phyloP scores from a whole-genome alignment of 2,888 invertebrate genomes.

The Brachylomia viminalis region DNA sequence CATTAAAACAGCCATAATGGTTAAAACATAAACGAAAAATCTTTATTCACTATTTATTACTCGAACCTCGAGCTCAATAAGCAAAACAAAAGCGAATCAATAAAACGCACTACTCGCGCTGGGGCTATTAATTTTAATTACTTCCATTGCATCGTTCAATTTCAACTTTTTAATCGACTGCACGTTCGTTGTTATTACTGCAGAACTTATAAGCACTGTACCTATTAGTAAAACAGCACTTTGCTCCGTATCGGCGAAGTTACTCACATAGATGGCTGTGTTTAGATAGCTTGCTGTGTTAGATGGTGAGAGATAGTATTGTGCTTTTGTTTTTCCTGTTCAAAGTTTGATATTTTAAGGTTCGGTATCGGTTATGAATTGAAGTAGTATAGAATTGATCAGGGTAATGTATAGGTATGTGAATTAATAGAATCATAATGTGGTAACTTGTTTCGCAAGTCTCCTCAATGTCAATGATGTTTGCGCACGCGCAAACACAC shows the following conservation, averaged over 20 bases:
- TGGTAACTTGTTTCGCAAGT: too few species aligned
- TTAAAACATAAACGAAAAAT: background rate
- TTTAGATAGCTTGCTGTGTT: constrained; percentile 15
- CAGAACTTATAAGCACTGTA: constrained; percentile 42
- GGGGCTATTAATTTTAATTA: constrained; percentile 67
- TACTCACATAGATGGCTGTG: background rate
- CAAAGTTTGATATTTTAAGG: background rate
- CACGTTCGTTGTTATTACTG: constrained; percentile 44
- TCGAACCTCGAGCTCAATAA: constrained; percentile 11
- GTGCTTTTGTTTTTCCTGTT: background rate
- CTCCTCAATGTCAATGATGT: too few species aligned
- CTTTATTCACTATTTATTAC: background rate
- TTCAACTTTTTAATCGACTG: constrained; percentile 68
- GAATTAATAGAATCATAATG: too few species aligned
- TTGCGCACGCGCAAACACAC: too few species aligned
- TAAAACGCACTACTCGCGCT: constrained; percentile 34
- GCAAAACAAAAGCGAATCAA: constrained; percentile 44
- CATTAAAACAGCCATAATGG: background rate
- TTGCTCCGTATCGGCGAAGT: constrained; percentile 19
- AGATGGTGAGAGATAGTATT: background rate
- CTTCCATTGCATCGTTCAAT: constrained; percentile 61
- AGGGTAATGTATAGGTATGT: too few species aligned
- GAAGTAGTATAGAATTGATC: too few species aligned
- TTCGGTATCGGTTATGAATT: background rate
- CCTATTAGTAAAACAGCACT: constrained; percentile 52